Evolutionary conservation across 1,140 invertebrate genomes (phyloP).

Genomic region (Zaprionus nigranus): DNA sequence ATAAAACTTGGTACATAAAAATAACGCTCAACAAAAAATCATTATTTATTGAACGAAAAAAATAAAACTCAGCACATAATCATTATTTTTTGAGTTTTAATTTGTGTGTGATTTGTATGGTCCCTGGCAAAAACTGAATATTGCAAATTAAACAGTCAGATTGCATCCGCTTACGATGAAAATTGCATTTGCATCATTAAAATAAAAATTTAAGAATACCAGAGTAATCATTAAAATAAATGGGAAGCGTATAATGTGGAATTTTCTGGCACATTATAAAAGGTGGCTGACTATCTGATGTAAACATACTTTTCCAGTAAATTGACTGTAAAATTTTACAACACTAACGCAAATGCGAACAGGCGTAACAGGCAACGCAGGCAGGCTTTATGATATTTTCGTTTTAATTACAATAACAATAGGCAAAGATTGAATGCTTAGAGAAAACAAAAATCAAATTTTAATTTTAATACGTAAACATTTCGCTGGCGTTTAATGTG

Average conservation of each 20-base stretch:
- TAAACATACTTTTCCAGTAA: constrained; percentile 9
- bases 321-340: constrained; percentile 11
- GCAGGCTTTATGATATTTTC: constrained; percentile 25
- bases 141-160: too few species aligned
- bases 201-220: background rate
- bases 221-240: background rate
- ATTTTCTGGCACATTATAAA: background rate
- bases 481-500: constrained; percentile 64
- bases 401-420: constrained; percentile 52
- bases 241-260: background rate
- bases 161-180: background rate
- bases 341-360: background rate
- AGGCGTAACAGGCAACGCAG: background rate
- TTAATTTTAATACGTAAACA: constrained; percentile 57
- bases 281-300: background rate
- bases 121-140: constrained; percentile 16
- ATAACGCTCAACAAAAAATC: too few species aligned
- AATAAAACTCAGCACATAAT: too few species aligned
- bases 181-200: background rate
- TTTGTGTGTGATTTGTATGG: too few species aligned
- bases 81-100: too few species aligned
- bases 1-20: too few species aligned
- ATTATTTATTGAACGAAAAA: too few species aligned
- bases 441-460: constrained; percentile 47
- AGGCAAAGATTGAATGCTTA: constrained; percentile 26